A percentile compares a stretch with the other conserved stretches of the same genome.
These are phyloP conservation scores for Cheilinus undulatus DNA, from an alignment of 2,113 vertebrate genomes.

Conservation along the genomic window DNA sequence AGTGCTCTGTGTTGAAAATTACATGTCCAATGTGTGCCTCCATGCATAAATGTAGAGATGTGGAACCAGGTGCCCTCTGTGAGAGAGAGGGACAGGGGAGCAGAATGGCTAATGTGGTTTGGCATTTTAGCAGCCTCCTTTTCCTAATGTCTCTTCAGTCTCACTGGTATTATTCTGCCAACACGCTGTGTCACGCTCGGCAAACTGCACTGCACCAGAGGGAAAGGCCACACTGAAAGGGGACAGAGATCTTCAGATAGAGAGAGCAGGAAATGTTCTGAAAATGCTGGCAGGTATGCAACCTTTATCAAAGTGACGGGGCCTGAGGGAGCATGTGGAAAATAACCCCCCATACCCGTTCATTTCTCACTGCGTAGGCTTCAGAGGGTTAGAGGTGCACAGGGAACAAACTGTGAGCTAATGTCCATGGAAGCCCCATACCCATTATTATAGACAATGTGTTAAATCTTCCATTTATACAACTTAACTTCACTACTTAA, in stretches of 20 bases:
- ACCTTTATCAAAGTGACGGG: constrained; percentile 71
- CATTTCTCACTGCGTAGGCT: constrained; percentile 5
- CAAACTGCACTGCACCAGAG: constrained; percentile 59
- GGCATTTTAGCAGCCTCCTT: constrained; percentile 61
- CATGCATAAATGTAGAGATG: too few species aligned
- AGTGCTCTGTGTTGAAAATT: too few species aligned
- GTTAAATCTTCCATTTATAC: constrained; percentile 51
- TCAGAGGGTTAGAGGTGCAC: too few species aligned
- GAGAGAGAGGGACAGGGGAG: too few species aligned
- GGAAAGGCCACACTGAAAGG: constrained; percentile 45
- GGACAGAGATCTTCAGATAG: constrained; percentile 40
- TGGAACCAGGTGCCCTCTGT: too few species aligned
- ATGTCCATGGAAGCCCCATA: too few species aligned
- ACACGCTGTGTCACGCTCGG: constrained; percentile 62
- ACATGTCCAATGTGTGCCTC: neutral
- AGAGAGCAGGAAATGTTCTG: constrained; percentile 51
- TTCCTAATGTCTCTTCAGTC: constrained; percentile 53
- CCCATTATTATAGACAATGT: too few species aligned
- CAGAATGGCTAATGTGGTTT: constrained; percentile 41
- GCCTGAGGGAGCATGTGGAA: constrained; percentile 53
- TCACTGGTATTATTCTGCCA: constrained; percentile 66
- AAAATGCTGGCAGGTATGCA: constrained; percentile 61
- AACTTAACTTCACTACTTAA: too few species aligned
- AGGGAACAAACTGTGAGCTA: too few species aligned
- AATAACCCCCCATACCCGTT: too few species aligned